A percentile compares a stretch with the other conserved stretches of the same genome.
Conservation (phyloP, 1,140 invertebrate genomes). For the Drosophila setifemur region DNA sequence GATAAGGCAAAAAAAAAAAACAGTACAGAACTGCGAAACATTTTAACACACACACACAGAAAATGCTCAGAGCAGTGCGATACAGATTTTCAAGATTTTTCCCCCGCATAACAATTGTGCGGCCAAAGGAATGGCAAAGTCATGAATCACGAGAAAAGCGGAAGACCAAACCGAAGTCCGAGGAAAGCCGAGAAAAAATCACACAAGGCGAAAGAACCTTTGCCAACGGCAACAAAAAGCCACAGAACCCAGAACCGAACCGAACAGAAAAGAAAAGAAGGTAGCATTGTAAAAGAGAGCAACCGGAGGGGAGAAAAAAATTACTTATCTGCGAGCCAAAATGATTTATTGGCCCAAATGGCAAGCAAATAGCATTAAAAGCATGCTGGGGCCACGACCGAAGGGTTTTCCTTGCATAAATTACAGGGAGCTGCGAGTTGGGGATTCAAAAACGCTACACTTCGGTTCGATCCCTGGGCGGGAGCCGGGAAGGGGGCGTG, state of each 20-base stretch:
- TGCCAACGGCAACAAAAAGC: slow-evolving; percentile 45
- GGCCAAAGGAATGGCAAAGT: slow-evolving; percentile 55
- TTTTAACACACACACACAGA: slow-evolving; percentile 67
- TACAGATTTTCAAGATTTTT: slow-evolving; percentile 53
- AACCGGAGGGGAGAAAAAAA: slow-evolving; percentile 37
- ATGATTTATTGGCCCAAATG: slow-evolving; percentile 80
- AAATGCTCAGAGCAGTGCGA: slow-evolving; percentile 19
- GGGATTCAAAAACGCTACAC: slow-evolving; percentile 45
- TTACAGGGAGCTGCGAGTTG: slow-evolving; percentile 40
- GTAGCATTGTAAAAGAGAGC: slow-evolving; percentile 46
- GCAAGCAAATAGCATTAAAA: slow-evolving; percentile 79
- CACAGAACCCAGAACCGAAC: too few species aligned
- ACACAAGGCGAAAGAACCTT: slow-evolving; percentile 50
- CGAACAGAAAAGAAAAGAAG: slow-evolving; percentile 29
- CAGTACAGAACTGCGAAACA: slow-evolving; percentile 36
- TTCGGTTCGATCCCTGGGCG: slow-evolving; percentile 15
- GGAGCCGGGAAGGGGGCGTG: neutral
- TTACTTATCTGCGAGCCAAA: slow-evolving; percentile 74
- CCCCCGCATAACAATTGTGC: slow-evolving; percentile 51
- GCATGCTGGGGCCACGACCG: slow-evolving; percentile 58
- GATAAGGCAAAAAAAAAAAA: slow-evolving; percentile 57
- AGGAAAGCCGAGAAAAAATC: slow-evolving; percentile 46
- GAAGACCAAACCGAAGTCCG: slow-evolving; percentile 24
- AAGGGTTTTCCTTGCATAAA: slow-evolving; percentile 71
- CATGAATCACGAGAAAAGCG: slow-evolving; percentile 64